Conservation (phyloP, 2,888 invertebrate species). For the Xanthorhoe designata region DNA sequence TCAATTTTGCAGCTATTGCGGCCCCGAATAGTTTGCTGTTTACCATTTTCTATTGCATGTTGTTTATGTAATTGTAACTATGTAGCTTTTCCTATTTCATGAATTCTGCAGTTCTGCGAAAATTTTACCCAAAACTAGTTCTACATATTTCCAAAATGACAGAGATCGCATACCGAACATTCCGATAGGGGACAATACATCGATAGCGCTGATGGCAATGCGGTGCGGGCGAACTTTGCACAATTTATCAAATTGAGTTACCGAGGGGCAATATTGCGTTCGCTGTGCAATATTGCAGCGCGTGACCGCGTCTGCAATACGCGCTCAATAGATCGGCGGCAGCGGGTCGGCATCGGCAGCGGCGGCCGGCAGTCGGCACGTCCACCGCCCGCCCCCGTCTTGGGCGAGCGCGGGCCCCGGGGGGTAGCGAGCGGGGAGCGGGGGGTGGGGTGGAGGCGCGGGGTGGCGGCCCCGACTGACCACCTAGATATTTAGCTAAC, state of each 20-base stretch:
- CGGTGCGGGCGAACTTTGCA: constrained; percentile 78
- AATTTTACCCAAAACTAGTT: constrained; percentile 12
- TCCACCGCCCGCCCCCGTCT: constrained; percentile 71
- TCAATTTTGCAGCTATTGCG: constrained; percentile 24
- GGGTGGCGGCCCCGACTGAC: constrained; percentile 68
- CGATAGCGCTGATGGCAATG: constrained; percentile 70
- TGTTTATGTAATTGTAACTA: constrained; percentile 21
- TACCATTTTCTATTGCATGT: constrained; percentile 19
- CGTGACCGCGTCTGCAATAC: constrained; percentile 86
- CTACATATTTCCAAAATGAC: constrained; percentile 23
- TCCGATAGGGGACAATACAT: constrained; percentile 56
- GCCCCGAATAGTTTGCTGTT: constrained; percentile 22
- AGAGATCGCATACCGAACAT: constrained; percentile 23
- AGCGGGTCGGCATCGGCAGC: constrained; percentile 52
- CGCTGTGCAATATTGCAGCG: constrained; percentile 81
- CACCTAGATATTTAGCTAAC: constrained; percentile 86
- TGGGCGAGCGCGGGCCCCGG: constrained; percentile 42
- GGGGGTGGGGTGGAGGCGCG: constrained; percentile 17
- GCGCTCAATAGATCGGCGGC: constrained; percentile 86
- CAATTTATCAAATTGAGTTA: constrained; percentile 85
- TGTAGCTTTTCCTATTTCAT: constrained; percentile 11
- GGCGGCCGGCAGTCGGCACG: constrained; percentile 71
- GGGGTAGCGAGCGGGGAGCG: too few relatives aligned
- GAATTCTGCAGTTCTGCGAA: constrained; percentile 14
- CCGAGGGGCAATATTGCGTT: constrained; percentile 81